These are phyloP conservation scores for Macrostomum lignano DNA, from an alignment of 1,140 invertebrate species.

Conservation along the genomic window DNA sequence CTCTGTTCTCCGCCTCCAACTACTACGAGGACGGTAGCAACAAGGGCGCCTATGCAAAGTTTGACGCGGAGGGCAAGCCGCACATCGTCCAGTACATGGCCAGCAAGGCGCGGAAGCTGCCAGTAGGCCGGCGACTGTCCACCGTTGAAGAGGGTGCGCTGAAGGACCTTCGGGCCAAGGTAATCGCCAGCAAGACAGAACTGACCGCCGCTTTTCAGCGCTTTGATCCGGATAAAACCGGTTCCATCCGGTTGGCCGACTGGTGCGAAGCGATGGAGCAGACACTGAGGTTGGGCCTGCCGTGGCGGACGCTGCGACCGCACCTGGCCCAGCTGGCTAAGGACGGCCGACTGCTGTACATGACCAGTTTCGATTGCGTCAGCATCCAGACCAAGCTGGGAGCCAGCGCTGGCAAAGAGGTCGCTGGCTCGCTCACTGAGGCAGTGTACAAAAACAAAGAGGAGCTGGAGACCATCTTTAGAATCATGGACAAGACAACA, in stretches of 20 bases:
- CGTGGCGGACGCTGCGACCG: conserved; percentile 47
- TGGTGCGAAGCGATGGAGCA: conserved; percentile 49
- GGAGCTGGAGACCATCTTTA: too few species aligned
- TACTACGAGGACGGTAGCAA: conserved; percentile 72
- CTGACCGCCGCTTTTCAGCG: conserved; percentile 41
- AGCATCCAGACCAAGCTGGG: neutral
- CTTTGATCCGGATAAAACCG: conserved; percentile 39
- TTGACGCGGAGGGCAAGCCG: conserved; percentile 37
- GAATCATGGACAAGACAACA: conserved; percentile 66
- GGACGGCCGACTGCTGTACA: too few species aligned
- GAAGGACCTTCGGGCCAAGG: conserved; percentile 29
- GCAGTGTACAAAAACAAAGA: conserved; percentile 57
- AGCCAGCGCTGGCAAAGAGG: too few species aligned
- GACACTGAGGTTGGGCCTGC: conserved; percentile 42
- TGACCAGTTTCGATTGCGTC: too few species aligned
- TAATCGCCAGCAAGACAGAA: conserved; percentile 37
- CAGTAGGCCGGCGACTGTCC: too few species aligned
- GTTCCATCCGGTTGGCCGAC: conserved; percentile 39
- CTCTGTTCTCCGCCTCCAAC: conserved; percentile 70
- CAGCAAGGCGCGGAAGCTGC: conserved; percentile 26
- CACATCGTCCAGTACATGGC: conserved; percentile 33
- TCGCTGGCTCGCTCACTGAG: too few species aligned
- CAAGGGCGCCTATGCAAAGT: conserved; percentile 56
- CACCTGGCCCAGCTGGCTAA: conserved; percentile 39
- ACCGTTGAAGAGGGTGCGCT: conserved; percentile 6